Percentiles rank a stretch among this genome's conserved stretches.
Conservation (phyloP, 2,797 vertebrate species). For the Silurus lanzhouensis region DNA sequence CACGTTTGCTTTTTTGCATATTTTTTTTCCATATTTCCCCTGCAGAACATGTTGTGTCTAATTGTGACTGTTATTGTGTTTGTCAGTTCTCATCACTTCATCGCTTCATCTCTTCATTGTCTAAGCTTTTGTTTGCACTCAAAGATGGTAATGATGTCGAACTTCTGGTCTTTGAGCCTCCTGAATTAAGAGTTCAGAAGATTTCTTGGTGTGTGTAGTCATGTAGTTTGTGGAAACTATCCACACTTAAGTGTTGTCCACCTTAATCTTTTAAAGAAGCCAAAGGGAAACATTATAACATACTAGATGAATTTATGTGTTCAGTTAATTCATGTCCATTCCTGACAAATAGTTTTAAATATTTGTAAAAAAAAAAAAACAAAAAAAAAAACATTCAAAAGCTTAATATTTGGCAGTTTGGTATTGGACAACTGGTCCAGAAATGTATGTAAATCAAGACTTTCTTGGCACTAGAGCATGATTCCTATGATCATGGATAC, state of each 20-base stretch:
- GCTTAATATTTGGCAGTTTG: too few species aligned
- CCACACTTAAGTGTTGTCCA: background rate
- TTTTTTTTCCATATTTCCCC: background rate
- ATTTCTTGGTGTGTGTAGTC: background rate
- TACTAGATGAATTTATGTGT: too few species aligned
- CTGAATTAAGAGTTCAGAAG: background rate
- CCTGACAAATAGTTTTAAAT: too few species aligned
- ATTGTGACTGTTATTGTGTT: background rate
- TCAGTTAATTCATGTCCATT: too few species aligned
- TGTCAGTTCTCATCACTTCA: too few species aligned
- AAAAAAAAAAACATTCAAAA: too few species aligned
- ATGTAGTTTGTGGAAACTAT: background rate
- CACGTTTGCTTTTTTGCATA: background rate
- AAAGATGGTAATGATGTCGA: background rate
- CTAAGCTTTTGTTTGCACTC: background rate
- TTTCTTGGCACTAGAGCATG: background rate
- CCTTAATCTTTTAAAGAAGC: too few species aligned
- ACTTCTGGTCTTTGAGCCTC: background rate
- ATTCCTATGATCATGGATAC: background rate
- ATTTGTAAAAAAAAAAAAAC: too few species aligned
- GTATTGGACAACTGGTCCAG: too few species aligned
- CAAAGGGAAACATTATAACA: too few species aligned
- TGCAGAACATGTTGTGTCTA: constrained; percentile 6
- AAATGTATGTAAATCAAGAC: background rate
- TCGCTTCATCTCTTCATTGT: background rate